These are phyloP conservation scores for Anolis sagrei DNA, from an alignment of 2,113 vertebrate genomes.

Conservation along the genomic window DNA sequence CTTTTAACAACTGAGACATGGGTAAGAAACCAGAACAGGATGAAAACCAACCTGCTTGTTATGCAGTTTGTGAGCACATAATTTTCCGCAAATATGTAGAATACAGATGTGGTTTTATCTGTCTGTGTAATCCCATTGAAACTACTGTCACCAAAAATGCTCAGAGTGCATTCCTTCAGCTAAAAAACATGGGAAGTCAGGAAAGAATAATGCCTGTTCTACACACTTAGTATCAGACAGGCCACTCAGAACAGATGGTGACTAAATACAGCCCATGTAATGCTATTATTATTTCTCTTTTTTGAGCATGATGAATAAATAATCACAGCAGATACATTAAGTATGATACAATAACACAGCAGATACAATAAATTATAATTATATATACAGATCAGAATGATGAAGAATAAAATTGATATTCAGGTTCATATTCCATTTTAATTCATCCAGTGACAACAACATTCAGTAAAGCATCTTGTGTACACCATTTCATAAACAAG, in stretches of 20 bases:
- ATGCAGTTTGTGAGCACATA: not conserved
- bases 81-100: not conserved
- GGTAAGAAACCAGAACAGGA: not conserved
- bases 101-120: not conserved
- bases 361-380: not conserved
- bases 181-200: not conserved
- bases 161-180: not conserved
- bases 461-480: not conserved
- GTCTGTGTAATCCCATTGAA: not conserved
- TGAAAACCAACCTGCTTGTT: not conserved
- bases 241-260: not conserved
- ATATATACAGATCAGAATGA: not conserved
- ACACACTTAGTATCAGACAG: not conserved
- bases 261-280: not conserved
- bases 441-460: not conserved
- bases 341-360: no score
- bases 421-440: not conserved
- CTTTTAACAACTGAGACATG: not conserved
- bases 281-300: not conserved
- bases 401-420: not conserved
- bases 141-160: not conserved
- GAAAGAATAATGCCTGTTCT: not conserved
- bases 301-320: not conserved
- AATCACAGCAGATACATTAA: not conserved
- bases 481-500: not conserved